phyloP scores from a whole-genome alignment of 2,113 vertebrate species.

The Hippocampus barbouri region DNA sequence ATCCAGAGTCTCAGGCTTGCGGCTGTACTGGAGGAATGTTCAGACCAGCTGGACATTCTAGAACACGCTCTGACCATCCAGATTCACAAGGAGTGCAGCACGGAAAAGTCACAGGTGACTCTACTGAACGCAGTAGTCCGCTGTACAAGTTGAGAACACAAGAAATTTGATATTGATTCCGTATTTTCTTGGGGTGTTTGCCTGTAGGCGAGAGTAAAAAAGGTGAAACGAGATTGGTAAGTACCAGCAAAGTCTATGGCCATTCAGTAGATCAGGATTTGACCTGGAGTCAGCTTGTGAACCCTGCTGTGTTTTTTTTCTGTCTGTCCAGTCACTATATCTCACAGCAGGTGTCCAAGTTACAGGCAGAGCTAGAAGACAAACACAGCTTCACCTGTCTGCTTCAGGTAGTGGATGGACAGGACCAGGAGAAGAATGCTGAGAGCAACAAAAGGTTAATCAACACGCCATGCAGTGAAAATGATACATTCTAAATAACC shows the following conservation, averaged over 20 bases:
- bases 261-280: not conserved
- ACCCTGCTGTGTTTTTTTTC: not conserved
- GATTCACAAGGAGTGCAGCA: not conserved
- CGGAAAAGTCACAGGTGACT: slow-evolving; percentile 25
- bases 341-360: slow-evolving; percentile 19
- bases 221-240: slow-evolving; percentile 44
- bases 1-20: slow-evolving; percentile 34
- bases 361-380: slow-evolving; percentile 40
- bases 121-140: not conserved
- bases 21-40: slow-evolving; percentile 48
- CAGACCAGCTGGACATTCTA: slow-evolving; percentile 41
- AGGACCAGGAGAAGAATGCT: slow-evolving; percentile 18
- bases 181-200: slow-evolving; percentile 2
- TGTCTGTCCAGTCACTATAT: slow-evolving; percentile 33
- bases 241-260: not conserved
- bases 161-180: not conserved
- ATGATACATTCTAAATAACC: not conserved
- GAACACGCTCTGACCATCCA: slow-evolving; percentile 20
- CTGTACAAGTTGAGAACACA: not conserved
- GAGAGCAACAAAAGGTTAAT: slow-evolving; percentile 28
- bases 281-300: not conserved
- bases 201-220: slow-evolving; percentile 24
- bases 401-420: slow-evolving; percentile 22
- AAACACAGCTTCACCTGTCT: slow-evolving; percentile 35
- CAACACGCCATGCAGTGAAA: not conserved